phyloP scores from a whole-genome alignment of 2,113 vertebrate genomes.

The Platichthys stellatus region DNA sequence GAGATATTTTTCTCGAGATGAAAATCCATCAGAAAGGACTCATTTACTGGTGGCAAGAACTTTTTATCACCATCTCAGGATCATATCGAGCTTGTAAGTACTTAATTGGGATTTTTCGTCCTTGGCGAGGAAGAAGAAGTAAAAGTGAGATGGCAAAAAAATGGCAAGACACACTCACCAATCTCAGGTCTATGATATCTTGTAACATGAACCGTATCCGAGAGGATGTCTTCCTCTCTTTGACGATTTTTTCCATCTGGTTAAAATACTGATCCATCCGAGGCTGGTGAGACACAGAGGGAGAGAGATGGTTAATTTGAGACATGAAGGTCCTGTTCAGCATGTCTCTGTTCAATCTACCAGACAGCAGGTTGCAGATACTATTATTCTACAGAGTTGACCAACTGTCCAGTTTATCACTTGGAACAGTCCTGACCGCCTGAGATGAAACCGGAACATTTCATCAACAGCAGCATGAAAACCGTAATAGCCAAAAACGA shows the following conservation, averaged over 20 bases:
- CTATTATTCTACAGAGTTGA: constrained; percentile 7
- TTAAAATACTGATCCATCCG: constrained; percentile 99
- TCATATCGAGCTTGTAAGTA: too few relatives aligned
- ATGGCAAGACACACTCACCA: constrained; percentile 83
- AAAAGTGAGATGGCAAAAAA: background rate
- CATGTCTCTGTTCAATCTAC: background rate
- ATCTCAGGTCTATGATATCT: constrained; percentile 94
- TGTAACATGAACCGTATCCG: constrained; percentile 98
- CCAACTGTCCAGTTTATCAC: constrained; percentile 24
- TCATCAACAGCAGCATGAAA: constrained; percentile 11
- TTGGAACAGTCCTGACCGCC: too few relatives aligned
- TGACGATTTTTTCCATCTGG: constrained; percentile 99
- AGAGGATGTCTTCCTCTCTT: constrained; percentile 97
- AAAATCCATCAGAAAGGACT: too few relatives aligned
- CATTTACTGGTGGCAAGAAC: too few relatives aligned
- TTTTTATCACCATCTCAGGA: too few relatives aligned
- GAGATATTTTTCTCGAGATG: too few relatives aligned
- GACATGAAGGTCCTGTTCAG: constrained; percentile 3
- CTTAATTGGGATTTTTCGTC: too few relatives aligned
- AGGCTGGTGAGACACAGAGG: constrained; percentile 79
- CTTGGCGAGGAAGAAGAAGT: too few relatives aligned
- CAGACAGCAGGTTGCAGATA: constrained; percentile 13
- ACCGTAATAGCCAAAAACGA: background rate
- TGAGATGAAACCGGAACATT: constrained; percentile 35
- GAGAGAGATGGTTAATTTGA: constrained; percentile 9